Percentiles rank a stretch among this genome's conserved stretches.
Evolutionary conservation across 2,888 invertebrate species (phyloP).

Genomic region (Congeria kusceri): DNA sequence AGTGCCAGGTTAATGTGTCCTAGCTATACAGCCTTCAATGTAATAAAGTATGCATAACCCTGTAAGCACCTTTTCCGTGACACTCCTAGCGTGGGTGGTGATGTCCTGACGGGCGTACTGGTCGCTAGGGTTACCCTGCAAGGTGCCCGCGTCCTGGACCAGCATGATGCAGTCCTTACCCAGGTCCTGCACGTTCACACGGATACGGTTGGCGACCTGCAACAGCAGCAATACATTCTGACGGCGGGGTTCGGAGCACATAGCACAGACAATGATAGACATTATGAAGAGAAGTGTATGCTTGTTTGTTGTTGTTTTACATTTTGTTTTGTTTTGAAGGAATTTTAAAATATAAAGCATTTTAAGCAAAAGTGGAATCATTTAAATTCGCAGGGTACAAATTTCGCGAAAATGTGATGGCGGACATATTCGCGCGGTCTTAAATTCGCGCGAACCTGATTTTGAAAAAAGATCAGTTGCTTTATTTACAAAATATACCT

Average conservation of each 20-base stretch:
- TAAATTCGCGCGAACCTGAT: no score
- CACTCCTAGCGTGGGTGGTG: constrained; percentile 91
- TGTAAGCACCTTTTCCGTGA: constrained; percentile 96
- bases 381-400: no score
- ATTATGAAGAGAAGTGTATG: background rate
- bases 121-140: constrained; percentile 83
- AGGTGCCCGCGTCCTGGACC: constrained; percentile 84
- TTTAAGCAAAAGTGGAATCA: no score
- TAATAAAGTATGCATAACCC: no score
- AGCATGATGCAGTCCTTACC: constrained; percentile 93
- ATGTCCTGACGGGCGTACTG: constrained; percentile 91
- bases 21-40: no score
- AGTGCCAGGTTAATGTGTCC: no score
- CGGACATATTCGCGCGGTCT: no score
- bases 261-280: background rate
- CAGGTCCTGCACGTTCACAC: constrained; percentile 91
- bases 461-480: no score
- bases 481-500: no score
- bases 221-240: background rate
- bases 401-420: no score
- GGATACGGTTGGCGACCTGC: constrained; percentile 90
- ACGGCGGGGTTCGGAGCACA: no score
- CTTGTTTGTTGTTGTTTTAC: background rate
- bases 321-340: background rate
- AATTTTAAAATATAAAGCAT: no score